phyloP scores from a whole-genome alignment of 2,888 invertebrate genomes.

The Andrena haemorrhoa region DNA sequence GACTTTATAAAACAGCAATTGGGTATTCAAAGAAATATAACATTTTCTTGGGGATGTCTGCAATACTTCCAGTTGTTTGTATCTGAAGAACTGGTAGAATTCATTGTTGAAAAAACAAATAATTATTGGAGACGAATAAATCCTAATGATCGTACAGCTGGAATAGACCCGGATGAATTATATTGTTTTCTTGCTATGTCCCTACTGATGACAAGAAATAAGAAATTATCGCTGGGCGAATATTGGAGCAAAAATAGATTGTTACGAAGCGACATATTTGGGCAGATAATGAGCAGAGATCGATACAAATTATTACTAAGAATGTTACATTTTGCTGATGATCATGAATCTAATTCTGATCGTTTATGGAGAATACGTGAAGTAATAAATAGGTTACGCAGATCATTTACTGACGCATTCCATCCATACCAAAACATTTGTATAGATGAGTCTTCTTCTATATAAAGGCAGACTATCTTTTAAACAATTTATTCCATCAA shows the following conservation, averaged over 20 bases:
- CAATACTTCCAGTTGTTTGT: slow-evolving; percentile 10
- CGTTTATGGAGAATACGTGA: slow-evolving; percentile 34
- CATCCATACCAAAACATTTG: slow-evolving; percentile 33
- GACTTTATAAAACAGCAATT: not conserved
- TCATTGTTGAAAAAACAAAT: slow-evolving; percentile 47
- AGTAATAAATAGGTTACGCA: slow-evolving; percentile 28
- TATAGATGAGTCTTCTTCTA: not conserved
- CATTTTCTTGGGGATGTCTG: not conserved
- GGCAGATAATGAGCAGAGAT: slow-evolving; percentile 40
- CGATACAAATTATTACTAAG: slow-evolving; percentile 35
- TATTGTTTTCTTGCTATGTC: slow-evolving; percentile 42
- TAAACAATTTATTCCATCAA: slow-evolving; percentile 17
- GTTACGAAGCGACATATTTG: slow-evolving; percentile 40
- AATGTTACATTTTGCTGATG: slow-evolving; percentile 45
- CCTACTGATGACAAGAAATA: slow-evolving; percentile 42
- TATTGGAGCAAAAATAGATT: slow-evolving; percentile 42
- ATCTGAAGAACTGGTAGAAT: slow-evolving; percentile 29
- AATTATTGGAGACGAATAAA: slow-evolving; percentile 38
- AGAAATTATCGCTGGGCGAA: slow-evolving; percentile 32
- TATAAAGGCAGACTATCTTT: slow-evolving; percentile 10
- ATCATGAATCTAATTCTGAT: slow-evolving; percentile 41
- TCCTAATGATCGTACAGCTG: slow-evolving; percentile 20
- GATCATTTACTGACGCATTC: slow-evolving; percentile 32
- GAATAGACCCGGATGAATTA: slow-evolving; percentile 23
- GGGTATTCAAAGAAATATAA: slow-evolving; percentile 9